A percentile compares a stretch with the other conserved stretches of the same genome.
These are phyloP conservation scores for Pseudopodoces humilis DNA, from an alignment of 2,113 vertebrate genomes.

Conservation along the genomic window DNA sequence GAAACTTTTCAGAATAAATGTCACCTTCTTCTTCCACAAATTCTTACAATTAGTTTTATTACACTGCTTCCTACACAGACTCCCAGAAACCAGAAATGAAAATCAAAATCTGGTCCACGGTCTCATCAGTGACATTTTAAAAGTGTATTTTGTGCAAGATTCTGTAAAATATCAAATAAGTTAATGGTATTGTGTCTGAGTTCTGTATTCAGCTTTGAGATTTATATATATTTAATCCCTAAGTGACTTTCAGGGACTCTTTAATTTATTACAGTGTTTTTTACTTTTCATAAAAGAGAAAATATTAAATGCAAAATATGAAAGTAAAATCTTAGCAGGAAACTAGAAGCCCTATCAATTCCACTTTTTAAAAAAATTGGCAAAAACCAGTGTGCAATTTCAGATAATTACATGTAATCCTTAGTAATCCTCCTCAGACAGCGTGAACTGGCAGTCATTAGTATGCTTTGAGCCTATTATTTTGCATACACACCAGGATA, in stretches of 20 bases:
- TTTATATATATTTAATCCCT: neutral
- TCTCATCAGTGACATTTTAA: neutral
- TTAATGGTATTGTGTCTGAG: neutral
- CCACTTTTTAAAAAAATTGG: neutral
- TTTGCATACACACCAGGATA: conserved; percentile 28
- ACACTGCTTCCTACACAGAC: neutral
- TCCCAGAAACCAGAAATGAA: neutral
- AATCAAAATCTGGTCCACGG: neutral
- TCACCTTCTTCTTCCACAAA: neutral
- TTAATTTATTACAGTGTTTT: neutral
- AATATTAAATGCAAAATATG: neutral
- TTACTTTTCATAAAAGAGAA: neutral
- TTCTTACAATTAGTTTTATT: neutral
- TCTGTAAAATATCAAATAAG: neutral
- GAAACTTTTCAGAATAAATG: neutral
- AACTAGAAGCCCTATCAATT: conserved; percentile 51
- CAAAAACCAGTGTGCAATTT: conserved; percentile 45
- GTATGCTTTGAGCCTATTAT: conserved; percentile 25
- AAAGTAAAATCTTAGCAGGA: conserved; percentile 16
- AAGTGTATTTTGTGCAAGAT: neutral
- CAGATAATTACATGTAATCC: conserved; percentile 73
- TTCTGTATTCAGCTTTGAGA: neutral
- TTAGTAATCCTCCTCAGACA: conserved; percentile 47
- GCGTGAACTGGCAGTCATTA: conserved; percentile 41
- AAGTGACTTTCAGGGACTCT: neutral